Percentiles rank a stretch among this genome's conserved stretches.
phyloP scores from a whole-genome alignment of 2,888 invertebrate genomes.

The Lasioglossum malachurum region DNA sequence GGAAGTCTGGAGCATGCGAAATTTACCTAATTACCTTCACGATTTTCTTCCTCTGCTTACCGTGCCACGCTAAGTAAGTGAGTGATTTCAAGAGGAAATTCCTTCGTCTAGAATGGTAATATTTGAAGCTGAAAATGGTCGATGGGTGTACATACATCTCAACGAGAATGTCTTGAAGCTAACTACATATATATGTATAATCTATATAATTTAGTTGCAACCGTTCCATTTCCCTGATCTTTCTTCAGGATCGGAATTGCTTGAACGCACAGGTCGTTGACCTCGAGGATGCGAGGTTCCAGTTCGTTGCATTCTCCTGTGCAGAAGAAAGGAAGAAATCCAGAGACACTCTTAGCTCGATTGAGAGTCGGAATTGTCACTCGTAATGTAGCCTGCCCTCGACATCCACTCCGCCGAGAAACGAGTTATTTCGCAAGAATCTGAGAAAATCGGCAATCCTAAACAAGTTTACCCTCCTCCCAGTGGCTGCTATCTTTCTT shows the following conservation, averaged over 20 bases:
- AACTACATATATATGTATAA: background rate
- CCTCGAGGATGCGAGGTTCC: conserved; percentile 11
- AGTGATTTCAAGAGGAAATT: background rate
- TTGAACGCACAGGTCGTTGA: conserved; percentile 16
- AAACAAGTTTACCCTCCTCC: conserved; percentile 13
- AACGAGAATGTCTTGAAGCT: background rate
- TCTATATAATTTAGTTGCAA: background rate
- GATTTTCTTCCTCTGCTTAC: background rate
- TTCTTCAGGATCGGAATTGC: conserved; percentile 11
- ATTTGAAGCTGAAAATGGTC: background rate
- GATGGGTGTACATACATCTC: background rate
- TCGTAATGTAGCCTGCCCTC: background rate
- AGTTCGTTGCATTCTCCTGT: background rate
- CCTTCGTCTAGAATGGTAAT: background rate
- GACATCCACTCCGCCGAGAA: background rate
- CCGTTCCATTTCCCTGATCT: conserved; percentile 30
- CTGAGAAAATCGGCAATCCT: conserved; percentile 8
- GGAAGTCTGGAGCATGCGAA: background rate
- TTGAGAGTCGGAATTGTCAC: conserved; percentile 7
- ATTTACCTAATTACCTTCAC: background rate
- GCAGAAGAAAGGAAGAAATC: conserved; percentile 2
- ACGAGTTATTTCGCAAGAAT: background rate
- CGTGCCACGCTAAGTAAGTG: background rate
- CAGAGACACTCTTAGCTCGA: conserved; percentile 9
- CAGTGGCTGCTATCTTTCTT: too few species aligned